These are phyloP conservation scores for Dasyurus viverrinus DNA, from an alignment of 2,113 vertebrate species.

Conservation along the genomic window DNA sequence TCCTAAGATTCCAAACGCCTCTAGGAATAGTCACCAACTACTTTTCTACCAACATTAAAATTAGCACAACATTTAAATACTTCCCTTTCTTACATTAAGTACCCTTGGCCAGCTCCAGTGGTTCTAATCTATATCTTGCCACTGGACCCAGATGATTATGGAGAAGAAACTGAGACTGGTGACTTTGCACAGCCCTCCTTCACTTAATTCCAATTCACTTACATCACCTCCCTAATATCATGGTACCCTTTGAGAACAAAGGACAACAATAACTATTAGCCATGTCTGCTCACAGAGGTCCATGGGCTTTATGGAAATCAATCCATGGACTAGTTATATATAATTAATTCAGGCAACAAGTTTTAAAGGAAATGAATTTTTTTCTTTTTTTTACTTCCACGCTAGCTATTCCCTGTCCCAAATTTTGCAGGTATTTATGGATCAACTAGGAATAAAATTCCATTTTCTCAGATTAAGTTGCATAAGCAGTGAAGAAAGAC, in stretches of 20 bases:
- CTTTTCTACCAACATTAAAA: not conserved
- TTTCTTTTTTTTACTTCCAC: not conserved
- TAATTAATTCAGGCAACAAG: not conserved
- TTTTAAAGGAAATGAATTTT: not conserved
- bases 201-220: too few relatives aligned
- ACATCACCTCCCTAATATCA: too few relatives aligned
- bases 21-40: not conserved
- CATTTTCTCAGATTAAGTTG: slow-evolving; percentile 58
- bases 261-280: not conserved
- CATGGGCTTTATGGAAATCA: not conserved
- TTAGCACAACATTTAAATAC: not conserved
- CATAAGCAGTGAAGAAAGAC: slow-evolving; percentile 34
- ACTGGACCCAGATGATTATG: too few relatives aligned
- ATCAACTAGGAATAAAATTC: slow-evolving; percentile 60
- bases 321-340: not conserved
- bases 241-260: too few relatives aligned
- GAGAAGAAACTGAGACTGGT: too few relatives aligned
- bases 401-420: not conserved
- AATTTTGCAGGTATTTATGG: slow-evolving; percentile 15
- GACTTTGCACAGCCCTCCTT: too few relatives aligned
- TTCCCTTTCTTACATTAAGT: slow-evolving; percentile 12
- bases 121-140: too few relatives aligned
- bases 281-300: not conserved
- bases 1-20: not conserved
- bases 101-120: too few relatives aligned